Evolutionary conservation across 2,888 invertebrate genomes (phyloP).

Genomic region (Cephus nigrinus): DNA sequence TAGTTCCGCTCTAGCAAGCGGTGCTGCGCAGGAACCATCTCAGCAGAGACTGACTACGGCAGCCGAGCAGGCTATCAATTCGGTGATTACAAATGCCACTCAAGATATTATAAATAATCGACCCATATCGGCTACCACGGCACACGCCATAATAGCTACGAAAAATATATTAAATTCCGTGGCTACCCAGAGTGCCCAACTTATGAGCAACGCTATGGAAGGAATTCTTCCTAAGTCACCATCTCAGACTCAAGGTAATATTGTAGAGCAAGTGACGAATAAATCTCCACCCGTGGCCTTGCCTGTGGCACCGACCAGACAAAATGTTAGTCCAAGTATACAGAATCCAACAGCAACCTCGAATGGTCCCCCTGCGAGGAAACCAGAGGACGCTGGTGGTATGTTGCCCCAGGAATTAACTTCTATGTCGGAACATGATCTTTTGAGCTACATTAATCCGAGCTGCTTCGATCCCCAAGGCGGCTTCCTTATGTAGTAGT

Average conservation of each 20-base stretch:
- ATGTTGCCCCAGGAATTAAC: constrained; percentile 81
- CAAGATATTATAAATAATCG: constrained; percentile 63
- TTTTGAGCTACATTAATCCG: constrained; percentile 89
- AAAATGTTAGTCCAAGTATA: constrained; percentile 69
- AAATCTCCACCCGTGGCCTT: constrained; percentile 51
- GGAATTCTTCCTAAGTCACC: constrained; percentile 61
- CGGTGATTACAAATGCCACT: constrained; percentile 61
- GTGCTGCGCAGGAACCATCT: constrained; percentile 59
- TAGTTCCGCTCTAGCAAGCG: constrained; percentile 54
- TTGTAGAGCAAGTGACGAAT: constrained; percentile 58
- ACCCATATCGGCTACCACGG: constrained; percentile 60
- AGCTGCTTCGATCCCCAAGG: constrained; percentile 81
- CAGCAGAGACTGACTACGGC: constrained; percentile 61
- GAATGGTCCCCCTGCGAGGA: constrained; percentile 69
- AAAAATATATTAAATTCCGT: constrained; percentile 63
- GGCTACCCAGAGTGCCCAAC: constrained; percentile 61
- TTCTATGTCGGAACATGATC: constrained; percentile 88
- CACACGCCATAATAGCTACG: constrained; percentile 65
- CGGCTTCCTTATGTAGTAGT: constrained; percentile 59
- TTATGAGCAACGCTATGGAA: constrained; percentile 63
- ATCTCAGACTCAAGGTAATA: constrained; percentile 40
- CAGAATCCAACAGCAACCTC: constrained; percentile 69
- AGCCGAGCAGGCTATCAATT: constrained; percentile 62
- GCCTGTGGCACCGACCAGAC: constrained; percentile 52
- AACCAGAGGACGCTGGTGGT: constrained; percentile 54